phyloP scores from a whole-genome alignment of 1,140 invertebrate species.

The Penaeus chinensis region DNA sequence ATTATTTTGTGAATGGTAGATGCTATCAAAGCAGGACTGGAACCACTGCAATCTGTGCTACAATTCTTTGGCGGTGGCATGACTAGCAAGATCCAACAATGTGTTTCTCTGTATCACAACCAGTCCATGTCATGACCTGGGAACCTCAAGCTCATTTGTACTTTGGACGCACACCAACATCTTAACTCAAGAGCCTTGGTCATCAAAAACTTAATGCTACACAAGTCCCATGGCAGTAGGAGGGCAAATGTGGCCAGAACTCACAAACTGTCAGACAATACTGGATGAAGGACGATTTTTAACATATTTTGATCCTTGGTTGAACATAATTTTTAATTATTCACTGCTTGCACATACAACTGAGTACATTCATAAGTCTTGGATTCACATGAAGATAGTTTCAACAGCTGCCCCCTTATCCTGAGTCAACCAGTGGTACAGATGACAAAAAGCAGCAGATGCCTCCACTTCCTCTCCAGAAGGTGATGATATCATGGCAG shows the following conservation, averaged over 20 bases:
- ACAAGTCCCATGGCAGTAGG: slow-evolving; percentile 54
- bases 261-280: slow-evolving; percentile 38
- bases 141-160: slow-evolving; percentile 60
- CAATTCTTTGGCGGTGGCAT: slow-evolving; percentile 60
- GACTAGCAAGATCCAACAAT: slow-evolving; percentile 61
- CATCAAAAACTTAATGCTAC: slow-evolving; percentile 54
- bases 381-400: slow-evolving; percentile 14
- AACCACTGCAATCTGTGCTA: slow-evolving; percentile 55
- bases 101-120: slow-evolving; percentile 61
- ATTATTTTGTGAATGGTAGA: slow-evolving; percentile 51
- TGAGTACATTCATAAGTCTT: slow-evolving; percentile 15
- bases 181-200: slow-evolving; percentile 52
- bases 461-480: slow-evolving; percentile 32
- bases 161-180: slow-evolving; percentile 55
- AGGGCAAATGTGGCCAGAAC: slow-evolving; percentile 43
- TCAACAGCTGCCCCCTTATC: slow-evolving; percentile 34
- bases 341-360: slow-evolving; percentile 28
- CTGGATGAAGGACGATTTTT: slow-evolving; percentile 40
- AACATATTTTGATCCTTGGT: slow-evolving; percentile 48
- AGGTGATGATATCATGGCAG: slow-evolving; percentile 51
- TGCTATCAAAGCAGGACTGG: slow-evolving; percentile 47
- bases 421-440: slow-evolving; percentile 31
- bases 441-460: slow-evolving; percentile 44
- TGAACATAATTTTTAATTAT: slow-evolving; percentile 33
- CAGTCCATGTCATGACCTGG: slow-evolving; percentile 57